Evolutionary conservation across 2,113 vertebrate genomes (phyloP).

Genomic region (Campylomormyrus numenius): DNA sequence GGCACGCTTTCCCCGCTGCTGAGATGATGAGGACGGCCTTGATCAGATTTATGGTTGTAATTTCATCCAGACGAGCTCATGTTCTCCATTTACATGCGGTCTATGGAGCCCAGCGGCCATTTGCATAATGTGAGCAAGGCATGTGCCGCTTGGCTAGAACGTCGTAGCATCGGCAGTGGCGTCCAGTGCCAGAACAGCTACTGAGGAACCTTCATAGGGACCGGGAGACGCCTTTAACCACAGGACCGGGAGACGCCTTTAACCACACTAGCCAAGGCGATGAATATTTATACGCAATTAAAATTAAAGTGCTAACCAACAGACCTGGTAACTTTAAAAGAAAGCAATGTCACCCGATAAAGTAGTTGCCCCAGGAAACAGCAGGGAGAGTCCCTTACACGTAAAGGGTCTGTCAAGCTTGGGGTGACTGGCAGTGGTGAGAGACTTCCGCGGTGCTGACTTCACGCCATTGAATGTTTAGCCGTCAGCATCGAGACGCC

Average conservation of each 20-base stretch:
- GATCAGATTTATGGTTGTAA: conserved; percentile 48
- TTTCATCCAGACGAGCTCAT: conserved; percentile 27
- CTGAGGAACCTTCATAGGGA: background rate
- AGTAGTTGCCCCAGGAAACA: background rate
- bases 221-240: background rate
- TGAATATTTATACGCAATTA: background rate
- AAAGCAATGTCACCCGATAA: background rate
- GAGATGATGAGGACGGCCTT: conserved; percentile 36
- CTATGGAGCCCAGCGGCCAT: conserved; percentile 32
- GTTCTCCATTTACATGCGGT: conserved; percentile 38
- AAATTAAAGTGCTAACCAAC: background rate
- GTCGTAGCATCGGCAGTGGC: background rate
- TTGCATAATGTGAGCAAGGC: conserved; percentile 38
- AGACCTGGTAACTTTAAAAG: background rate
- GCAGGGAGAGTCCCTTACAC: background rate
- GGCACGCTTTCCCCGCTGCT: conserved; percentile 34
- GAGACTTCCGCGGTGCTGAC: conserved; percentile 41
- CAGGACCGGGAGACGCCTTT: too few relatives aligned
- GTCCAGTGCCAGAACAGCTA: background rate
- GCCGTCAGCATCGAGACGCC: conserved; percentile 51
- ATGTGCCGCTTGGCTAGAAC: background rate
- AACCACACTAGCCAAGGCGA: background rate
- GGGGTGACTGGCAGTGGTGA: background rate
- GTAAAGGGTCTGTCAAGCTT: background rate
- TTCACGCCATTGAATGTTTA: conserved; percentile 49